These are phyloP conservation scores for Diploscapter pachys DNA, from an alignment of 1,140 invertebrate species.

Conservation along the genomic window DNA sequence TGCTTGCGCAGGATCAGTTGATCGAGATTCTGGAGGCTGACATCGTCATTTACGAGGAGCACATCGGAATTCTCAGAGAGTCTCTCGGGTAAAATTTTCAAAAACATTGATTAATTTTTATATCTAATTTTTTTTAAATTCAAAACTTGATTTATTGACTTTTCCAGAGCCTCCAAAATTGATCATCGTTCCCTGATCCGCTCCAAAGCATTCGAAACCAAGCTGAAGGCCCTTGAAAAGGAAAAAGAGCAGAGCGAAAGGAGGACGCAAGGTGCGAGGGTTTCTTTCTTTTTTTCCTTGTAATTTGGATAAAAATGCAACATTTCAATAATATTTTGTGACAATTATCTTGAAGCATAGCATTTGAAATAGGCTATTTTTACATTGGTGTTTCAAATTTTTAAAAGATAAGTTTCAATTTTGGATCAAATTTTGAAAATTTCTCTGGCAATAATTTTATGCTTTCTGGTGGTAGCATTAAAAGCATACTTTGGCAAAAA, in stretches of 20 bases:
- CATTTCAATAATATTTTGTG: too few relatives aligned
- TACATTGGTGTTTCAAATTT: too few relatives aligned
- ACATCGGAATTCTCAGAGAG: slow-evolving; percentile 53
- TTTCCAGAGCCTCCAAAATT: slow-evolving; percentile 5
- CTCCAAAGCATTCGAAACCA: slow-evolving; percentile 54
- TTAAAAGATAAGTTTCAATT: too few relatives aligned
- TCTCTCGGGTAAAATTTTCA: slow-evolving; percentile 41
- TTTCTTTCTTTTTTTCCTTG: neutral
- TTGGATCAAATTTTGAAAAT: too few relatives aligned
- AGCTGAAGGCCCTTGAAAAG: slow-evolving; percentile 52
- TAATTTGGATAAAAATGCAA: too few relatives aligned
- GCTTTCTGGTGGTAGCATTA: too few relatives aligned
- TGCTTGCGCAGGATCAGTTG: slow-evolving; percentile 54
- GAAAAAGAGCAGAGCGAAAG: slow-evolving; percentile 54
- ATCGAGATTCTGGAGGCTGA: slow-evolving; percentile 52
- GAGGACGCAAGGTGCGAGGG: slow-evolving; percentile 47
- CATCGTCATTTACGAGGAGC: slow-evolving; percentile 54
- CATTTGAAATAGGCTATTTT: too few relatives aligned
- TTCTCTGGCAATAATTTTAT: too few relatives aligned
- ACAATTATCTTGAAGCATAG: too few relatives aligned
- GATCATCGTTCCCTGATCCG: slow-evolving; percentile 40
- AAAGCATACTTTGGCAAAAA: too few relatives aligned
- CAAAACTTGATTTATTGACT: too few relatives aligned
- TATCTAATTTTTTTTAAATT: too few relatives aligned
- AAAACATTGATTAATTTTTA: neutral